Evolutionary conservation across 2,888 invertebrate species (phyloP).

Genomic region (Sminthurides aquaticus): DNA sequence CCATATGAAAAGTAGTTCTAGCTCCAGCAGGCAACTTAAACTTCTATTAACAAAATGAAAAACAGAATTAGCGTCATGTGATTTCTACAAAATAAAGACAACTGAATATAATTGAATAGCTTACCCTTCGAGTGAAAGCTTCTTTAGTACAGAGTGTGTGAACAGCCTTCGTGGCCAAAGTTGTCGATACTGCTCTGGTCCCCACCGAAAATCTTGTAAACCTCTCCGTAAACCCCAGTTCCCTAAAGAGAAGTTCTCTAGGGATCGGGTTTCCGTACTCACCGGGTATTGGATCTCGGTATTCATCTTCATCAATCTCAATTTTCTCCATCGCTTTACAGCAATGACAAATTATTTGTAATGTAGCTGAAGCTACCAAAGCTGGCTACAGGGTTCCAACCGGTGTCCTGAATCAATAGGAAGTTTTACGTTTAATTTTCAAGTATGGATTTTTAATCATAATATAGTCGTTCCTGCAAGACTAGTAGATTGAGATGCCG

Average conservation of each 20-base stretch:
- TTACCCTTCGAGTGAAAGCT: conserved; percentile 31
- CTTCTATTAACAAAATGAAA: conserved; percentile 21
- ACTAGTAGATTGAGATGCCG: too few relatives aligned
- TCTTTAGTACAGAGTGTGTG: conserved; percentile 37
- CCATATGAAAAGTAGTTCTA: conserved; percentile 35
- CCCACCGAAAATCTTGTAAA: conserved; percentile 30
- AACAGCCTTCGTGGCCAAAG: conserved; percentile 38
- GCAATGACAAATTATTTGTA: too few relatives aligned
- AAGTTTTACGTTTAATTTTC: too few relatives aligned
- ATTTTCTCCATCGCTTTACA: conserved; percentile 21
- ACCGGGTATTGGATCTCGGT: conserved; percentile 34
- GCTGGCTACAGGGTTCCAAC: too few relatives aligned
- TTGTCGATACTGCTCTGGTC: conserved; percentile 29
- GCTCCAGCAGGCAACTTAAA: conserved; percentile 41
- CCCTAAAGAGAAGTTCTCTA: conserved; percentile 33
- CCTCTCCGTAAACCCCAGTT: conserved; percentile 32
- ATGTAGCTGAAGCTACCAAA: too few relatives aligned
- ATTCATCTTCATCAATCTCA: conserved; percentile 13
- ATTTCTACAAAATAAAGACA: too few relatives aligned
- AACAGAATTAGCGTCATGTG: background rate
- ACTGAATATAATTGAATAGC: background rate
- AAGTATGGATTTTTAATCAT: too few relatives aligned
- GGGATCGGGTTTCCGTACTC: conserved; percentile 41
- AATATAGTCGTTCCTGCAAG: too few relatives aligned
- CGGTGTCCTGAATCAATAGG: too few relatives aligned